phyloP scores from a whole-genome alignment of 1,140 invertebrate genomes.

The Trachymyrmex cornetzi region DNA sequence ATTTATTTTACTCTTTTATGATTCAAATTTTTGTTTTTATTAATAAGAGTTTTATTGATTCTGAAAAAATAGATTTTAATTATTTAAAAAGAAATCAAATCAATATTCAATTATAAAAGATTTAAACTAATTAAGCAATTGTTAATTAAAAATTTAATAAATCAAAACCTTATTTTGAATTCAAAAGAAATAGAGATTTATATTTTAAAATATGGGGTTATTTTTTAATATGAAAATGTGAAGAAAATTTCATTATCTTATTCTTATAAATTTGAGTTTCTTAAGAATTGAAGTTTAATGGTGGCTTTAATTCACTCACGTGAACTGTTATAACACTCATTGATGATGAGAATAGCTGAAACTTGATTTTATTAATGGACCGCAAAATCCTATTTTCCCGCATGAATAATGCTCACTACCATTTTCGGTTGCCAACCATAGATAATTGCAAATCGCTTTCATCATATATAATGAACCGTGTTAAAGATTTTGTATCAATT shows the following conservation, averaged over 20 bases:
- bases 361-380: conserved; percentile 71
- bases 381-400: conserved; percentile 68
- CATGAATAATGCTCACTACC: conserved; percentile 53
- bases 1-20: not conserved
- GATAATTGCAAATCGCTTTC: conserved; percentile 70
- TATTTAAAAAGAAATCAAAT: not conserved
- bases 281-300: not conserved
- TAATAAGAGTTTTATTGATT: conserved; percentile 15
- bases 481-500: conserved; percentile 13
- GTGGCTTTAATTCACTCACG: no score
- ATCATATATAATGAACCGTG: not conserved
- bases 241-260: not conserved
- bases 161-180: not conserved
- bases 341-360: conserved; percentile 58
- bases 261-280: not conserved
- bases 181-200: not conserved
- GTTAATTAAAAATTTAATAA: conserved; percentile 14
- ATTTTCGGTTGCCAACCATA: conserved; percentile 62
- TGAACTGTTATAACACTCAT: conserved; percentile 25
- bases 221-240: not conserved
- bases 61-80: not conserved
- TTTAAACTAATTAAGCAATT: not conserved
- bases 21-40: not conserved
- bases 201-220: not conserved
- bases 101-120: not conserved